Base-by-base conservation (phyloP, 1,140 invertebrate species). In the Parasteatoda tepidariorum region DNA sequence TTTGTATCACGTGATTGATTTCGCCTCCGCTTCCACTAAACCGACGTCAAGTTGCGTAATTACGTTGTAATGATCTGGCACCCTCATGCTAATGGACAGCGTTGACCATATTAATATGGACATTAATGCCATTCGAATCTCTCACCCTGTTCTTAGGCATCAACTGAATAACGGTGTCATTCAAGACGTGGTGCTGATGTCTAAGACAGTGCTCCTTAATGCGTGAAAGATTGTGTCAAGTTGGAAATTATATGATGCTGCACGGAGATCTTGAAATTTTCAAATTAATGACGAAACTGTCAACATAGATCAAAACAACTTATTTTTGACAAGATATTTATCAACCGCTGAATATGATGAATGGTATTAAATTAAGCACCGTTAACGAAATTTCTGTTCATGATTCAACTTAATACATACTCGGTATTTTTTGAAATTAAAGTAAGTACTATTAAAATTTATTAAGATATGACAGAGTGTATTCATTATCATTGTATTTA, bases 1-100 rank as follows among this genome's bases (percentile, higher is more conserved):
- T 64, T 64, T 64, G 61, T 30, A 26, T 64, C 24, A 30, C 11
- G 28, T 64, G 61, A 64, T 64, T 64, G 61, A 64, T 64, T 64
- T 30, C 61, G 30, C 31, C 61, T 26, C n/a, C 24, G 31, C 13
- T 11, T 30, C 24, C 31, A 7, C 26, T 64, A 28, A 64, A 64
- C 61, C 26, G 61, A 64, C 61, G 26, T 64, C 61, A 64, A 59
- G 61, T 31, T 28, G 13, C 26, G 30, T 64, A 64, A 64, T 64
- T 64, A 64, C 26, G 11, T 13, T 33, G 30, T 64, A 64, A 64
- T 64, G 61, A 64, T 30, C 61, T 15, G n/a, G n/a, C 26, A 31
- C 15, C 13, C 3, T n/a, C 26, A 31, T 30, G 61, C 28, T 64
- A 64, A 64, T 64, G 26, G 61, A 64, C 61, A 64, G 9, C 61